Percentiles rank a stretch among this genome's conserved stretches.
These are phyloP conservation scores for Cerastoderma edule DNA, from an alignment of 2,888 invertebrate genomes.

Conservation along the genomic window DNA sequence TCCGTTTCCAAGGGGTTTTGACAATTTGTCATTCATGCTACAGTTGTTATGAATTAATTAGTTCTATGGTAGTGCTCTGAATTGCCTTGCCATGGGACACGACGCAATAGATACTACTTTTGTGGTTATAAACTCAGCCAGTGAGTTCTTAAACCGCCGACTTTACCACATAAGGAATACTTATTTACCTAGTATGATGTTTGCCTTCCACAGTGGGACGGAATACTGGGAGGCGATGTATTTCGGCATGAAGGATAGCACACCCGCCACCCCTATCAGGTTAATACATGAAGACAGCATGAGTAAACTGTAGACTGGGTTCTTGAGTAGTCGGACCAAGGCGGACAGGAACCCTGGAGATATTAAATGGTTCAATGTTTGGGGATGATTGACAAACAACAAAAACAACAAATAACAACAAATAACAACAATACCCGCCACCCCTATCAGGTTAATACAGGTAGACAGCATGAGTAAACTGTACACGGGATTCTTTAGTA, in stretches of 20 bases:
- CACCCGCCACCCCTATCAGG: conserved; percentile 56
- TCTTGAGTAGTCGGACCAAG: conserved; percentile 44
- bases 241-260: conserved; percentile 61
- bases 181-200: conserved; percentile 67
- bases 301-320: conserved; percentile 52
- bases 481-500: conserved; percentile 56
- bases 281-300: conserved; percentile 40
- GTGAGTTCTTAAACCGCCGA: too few species aligned
- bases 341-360: conserved; percentile 54
- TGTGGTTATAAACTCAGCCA: too few species aligned
- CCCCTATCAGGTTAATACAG: conserved; percentile 51
- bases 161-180: too few species aligned
- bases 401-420: too few species aligned
- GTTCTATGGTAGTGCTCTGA: too few species aligned
- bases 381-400: too few species aligned
- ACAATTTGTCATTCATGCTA: too few species aligned
- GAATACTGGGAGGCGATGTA: conserved; percentile 65
- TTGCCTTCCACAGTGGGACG: conserved; percentile 65
- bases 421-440: conserved; percentile 59
- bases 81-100: too few species aligned
- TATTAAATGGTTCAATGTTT: too few species aligned
- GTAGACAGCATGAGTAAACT: conserved; percentile 32
- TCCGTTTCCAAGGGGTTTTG: too few species aligned
- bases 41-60: too few species aligned
- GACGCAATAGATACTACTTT: too few species aligned